A percentile compares a stretch with the other conserved stretches of the same genome.
phyloP scores from a whole-genome alignment of 2,888 invertebrate genomes.

The Dryobota labecula region DNA sequence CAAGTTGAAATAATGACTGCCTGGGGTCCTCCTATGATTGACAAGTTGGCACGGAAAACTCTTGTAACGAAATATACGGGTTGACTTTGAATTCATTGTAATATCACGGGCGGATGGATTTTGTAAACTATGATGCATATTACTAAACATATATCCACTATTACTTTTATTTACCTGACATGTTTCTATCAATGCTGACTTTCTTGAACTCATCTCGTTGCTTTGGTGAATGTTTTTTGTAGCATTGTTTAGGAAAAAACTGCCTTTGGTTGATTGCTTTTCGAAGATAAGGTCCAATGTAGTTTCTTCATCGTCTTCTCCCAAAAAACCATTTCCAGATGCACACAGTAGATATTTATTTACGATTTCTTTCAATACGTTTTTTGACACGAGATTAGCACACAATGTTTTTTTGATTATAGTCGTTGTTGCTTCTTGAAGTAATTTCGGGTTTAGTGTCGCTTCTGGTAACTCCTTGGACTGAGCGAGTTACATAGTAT shows the following conservation, averaged over 20 bases:
- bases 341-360: constrained; percentile 45
- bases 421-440: constrained; percentile 38
- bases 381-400: neutral
- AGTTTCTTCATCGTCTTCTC: constrained; percentile 13
- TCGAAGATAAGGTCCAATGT: neutral
- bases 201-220: constrained; percentile 28
- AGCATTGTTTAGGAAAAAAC: neutral
- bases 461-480: neutral
- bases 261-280: neutral
- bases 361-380: constrained; percentile 10
- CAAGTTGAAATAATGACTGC: too few species aligned
- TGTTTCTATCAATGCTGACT: constrained; percentile 26
- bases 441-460: constrained; percentile 9
- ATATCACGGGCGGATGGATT: neutral
- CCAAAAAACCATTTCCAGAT: constrained; percentile 21
- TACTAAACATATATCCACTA: neutral
- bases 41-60: neutral
- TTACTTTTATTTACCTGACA: constrained; percentile 35
- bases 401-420: constrained; percentile 31
- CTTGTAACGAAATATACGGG: neutral
- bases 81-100: neutral
- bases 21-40: neutral
- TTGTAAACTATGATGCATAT: neutral
- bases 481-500: neutral
- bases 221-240: neutral